phyloP scores from a whole-genome alignment of 2,888 invertebrate genomes.

The Melanophora roralis region DNA sequence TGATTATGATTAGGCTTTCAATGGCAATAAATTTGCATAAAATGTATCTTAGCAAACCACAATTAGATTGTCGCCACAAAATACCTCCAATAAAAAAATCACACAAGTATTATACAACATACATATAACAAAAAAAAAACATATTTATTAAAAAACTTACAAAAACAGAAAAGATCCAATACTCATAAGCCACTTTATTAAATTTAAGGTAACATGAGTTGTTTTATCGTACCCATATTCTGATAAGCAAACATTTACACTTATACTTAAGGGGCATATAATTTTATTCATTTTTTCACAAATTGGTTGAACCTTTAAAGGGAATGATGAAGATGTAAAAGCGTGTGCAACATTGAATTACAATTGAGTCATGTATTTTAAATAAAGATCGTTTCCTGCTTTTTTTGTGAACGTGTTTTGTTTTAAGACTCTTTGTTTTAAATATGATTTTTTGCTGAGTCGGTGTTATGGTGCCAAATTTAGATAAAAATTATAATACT shows the following conservation, averaged over 20 bases:
- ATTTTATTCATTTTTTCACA: neutral
- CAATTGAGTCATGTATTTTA: neutral
- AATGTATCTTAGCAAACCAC: neutral
- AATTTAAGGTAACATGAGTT: conserved; percentile 8
- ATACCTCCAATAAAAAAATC: neutral
- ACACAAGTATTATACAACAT: neutral
- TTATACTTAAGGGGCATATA: neutral
- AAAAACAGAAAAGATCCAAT: neutral
- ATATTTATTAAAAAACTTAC: no score
- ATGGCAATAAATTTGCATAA: neutral
- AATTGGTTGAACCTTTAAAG: conserved; percentile 26
- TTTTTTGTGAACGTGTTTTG: neutral
- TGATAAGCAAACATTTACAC: neutral
- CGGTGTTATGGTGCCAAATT: neutral
- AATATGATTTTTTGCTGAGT: neutral
- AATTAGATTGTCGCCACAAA: neutral
- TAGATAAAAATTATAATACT: conserved; percentile 8
- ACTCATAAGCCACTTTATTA: neutral
- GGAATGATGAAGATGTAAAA: neutral
- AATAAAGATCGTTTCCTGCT: neutral
- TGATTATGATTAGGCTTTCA: neutral
- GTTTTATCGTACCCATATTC: neutral
- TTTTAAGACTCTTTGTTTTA: conserved; percentile 11
- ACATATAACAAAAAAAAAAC: neutral
- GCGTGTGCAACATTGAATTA: conserved; percentile 11